A percentile compares a stretch with the other conserved stretches of the same genome.
These are phyloP conservation scores for Noctuana brunneofusca DNA, from an alignment of 2,888 invertebrate genomes.

Conservation along the genomic window DNA sequence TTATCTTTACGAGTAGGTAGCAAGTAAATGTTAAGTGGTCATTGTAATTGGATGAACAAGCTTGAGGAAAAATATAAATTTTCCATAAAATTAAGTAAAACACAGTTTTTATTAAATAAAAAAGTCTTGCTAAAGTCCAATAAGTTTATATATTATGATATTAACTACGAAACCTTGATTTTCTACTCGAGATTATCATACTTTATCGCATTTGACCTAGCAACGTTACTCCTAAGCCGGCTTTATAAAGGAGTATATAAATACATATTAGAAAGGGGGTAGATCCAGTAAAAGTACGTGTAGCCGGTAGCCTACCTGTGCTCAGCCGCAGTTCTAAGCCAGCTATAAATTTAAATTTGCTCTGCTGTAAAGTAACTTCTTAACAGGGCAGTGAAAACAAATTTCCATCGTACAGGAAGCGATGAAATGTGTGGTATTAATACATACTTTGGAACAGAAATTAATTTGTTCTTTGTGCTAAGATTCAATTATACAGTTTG, in stretches of 20 bases:
- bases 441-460: conserved; percentile 5
- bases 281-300: conserved; percentile 18
- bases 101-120: too few species aligned
- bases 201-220: conserved; percentile 29
- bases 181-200: not conserved
- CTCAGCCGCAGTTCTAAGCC: conserved; percentile 20
- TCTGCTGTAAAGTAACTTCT: conserved; percentile 22
- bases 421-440: conserved; percentile 13
- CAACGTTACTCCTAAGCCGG: conserved; percentile 18
- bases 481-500: not conserved
- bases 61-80: too few species aligned
- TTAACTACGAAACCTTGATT: not conserved
- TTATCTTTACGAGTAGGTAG: too few species aligned
- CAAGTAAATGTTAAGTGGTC: too few species aligned
- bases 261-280: conserved; percentile 27
- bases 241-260: conserved; percentile 32
- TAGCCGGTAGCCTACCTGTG: conserved; percentile 10
- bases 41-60: too few species aligned
- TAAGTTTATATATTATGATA: not conserved
- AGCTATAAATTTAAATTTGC: conserved; percentile 32
- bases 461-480: conserved; percentile 7
- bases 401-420: conserved; percentile 18
- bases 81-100: too few species aligned
- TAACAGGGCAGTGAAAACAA: conserved; percentile 22
- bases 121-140: not conserved